Evolutionary conservation across 1,140 invertebrate species (phyloP).

Genomic region (Calycopis cecrops): DNA sequence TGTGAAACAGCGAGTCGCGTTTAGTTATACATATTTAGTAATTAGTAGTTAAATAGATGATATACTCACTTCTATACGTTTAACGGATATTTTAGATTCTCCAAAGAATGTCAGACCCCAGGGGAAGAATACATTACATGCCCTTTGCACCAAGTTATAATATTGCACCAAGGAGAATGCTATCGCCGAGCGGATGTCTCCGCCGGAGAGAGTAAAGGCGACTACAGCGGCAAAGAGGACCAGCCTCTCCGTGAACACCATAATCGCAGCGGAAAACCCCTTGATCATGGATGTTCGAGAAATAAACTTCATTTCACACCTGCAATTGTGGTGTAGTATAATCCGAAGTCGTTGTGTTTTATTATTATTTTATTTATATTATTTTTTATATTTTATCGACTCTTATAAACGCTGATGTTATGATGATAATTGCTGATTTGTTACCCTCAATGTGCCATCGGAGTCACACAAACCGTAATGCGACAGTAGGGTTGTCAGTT

Average conservation of each 20-base stretch:
- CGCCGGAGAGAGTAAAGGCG: conserved; percentile 79
- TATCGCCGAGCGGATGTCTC: conserved; percentile 79
- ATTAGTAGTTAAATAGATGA: background rate
- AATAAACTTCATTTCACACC: conserved; percentile 79
- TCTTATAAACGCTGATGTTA: too few relatives aligned
- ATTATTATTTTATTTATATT: too few relatives aligned
- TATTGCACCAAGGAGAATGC: conserved; percentile 85
- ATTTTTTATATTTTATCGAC: too few relatives aligned
- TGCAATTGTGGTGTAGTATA: conserved; percentile 12
- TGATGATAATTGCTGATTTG: too few relatives aligned
- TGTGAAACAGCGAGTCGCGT: too few relatives aligned
- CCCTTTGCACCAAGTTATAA: conserved; percentile 82
- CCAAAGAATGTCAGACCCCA: conserved; percentile 76
- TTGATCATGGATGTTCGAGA: conserved; percentile 82
- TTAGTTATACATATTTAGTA: too few relatives aligned
- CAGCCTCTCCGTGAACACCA: conserved; percentile 81
- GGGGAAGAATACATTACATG: conserved; percentile 84
- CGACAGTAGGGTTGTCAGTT: too few relatives aligned
- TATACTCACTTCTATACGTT: conserved; percentile 75
- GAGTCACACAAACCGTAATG: too few relatives aligned
- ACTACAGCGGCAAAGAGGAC: conserved; percentile 83
- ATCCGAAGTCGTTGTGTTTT: too few relatives aligned
- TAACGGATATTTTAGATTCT: conserved; percentile 80
- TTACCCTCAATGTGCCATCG: too few relatives aligned
- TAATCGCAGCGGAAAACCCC: conserved; percentile 80